phyloP scores from a whole-genome alignment of 2,113 vertebrate genomes.

The Cettia cetti region DNA sequence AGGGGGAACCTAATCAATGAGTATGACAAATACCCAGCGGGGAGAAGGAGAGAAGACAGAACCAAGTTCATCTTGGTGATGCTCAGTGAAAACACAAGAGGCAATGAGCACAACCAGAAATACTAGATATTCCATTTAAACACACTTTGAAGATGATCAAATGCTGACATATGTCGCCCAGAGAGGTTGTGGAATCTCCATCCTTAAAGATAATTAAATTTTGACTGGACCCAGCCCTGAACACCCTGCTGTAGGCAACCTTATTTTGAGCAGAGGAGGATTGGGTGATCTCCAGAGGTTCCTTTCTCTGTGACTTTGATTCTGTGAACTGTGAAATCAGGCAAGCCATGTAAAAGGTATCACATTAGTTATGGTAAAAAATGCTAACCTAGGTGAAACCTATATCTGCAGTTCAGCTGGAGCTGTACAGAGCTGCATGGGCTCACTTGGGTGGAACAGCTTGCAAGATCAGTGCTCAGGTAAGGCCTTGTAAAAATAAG shows the following conservation, averaged over 20 bases:
- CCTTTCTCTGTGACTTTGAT: not conserved
- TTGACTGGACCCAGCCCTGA: not conserved
- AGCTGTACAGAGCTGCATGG: not conserved
- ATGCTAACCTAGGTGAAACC: not conserved
- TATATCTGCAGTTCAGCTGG: not conserved
- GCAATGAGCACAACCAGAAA: not conserved
- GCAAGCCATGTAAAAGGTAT: not conserved
- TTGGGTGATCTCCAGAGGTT: not conserved
- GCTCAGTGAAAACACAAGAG: not conserved
- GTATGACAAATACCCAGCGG: not conserved
- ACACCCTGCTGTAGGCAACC: not conserved
- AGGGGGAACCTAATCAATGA: not conserved
- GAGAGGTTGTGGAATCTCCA: not conserved
- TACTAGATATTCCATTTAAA: not conserved
- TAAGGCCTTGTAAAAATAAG: not conserved
- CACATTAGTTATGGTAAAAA: not conserved
- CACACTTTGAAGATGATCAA: not conserved
- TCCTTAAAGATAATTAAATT: not conserved
- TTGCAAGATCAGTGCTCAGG: not conserved
- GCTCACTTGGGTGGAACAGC: not conserved
- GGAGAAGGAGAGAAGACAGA: not conserved
- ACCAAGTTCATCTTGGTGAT: not conserved
- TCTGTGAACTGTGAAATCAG: not conserved
- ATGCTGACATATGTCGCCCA: not conserved
- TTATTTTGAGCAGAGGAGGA: not conserved